phyloP scores from a whole-genome alignment of 2,888 invertebrate species.

The Punctoribates punctum region DNA sequence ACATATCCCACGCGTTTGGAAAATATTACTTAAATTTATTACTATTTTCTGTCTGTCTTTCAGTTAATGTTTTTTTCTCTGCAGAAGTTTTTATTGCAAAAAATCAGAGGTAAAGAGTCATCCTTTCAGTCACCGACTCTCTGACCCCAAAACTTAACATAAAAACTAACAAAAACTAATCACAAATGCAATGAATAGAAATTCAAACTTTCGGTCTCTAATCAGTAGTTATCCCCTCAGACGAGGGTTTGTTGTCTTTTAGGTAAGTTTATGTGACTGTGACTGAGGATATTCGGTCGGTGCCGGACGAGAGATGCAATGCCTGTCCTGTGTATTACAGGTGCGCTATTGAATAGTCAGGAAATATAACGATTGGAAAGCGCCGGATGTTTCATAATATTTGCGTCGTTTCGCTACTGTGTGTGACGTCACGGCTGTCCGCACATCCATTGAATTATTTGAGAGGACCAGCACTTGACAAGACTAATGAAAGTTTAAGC shows the following conservation, averaged over 20 bases:
- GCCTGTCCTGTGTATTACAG: neutral
- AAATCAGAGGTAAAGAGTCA: neutral
- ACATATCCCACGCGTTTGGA: slow-evolving; percentile 10
- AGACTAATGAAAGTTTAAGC: no score
- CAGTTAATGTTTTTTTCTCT: neutral
- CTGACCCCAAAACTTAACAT: neutral
- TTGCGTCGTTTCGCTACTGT: neutral
- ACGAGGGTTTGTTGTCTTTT: slow-evolving; percentile 6
- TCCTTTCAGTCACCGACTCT: neutral
- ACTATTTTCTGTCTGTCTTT: neutral
- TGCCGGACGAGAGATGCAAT: neutral
- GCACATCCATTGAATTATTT: slow-evolving; percentile 35
- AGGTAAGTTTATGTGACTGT: neutral
- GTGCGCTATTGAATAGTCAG: slow-evolving; percentile 33
- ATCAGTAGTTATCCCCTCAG: neutral
- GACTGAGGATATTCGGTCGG: neutral
- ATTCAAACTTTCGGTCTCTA: neutral
- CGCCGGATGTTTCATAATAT: slow-evolving; percentile 30
- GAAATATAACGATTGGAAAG: slow-evolving; percentile 5
- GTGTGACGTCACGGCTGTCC: slow-evolving; percentile 33
- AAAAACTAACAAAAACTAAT: neutral
- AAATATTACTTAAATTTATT: neutral
- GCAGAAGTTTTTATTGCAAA: neutral
- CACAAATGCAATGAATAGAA: neutral
- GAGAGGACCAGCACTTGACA: no score